These are phyloP conservation scores for Anas platyrhynchos DNA, from an alignment of 2,113 vertebrate genomes.

Conservation along the genomic window DNA sequence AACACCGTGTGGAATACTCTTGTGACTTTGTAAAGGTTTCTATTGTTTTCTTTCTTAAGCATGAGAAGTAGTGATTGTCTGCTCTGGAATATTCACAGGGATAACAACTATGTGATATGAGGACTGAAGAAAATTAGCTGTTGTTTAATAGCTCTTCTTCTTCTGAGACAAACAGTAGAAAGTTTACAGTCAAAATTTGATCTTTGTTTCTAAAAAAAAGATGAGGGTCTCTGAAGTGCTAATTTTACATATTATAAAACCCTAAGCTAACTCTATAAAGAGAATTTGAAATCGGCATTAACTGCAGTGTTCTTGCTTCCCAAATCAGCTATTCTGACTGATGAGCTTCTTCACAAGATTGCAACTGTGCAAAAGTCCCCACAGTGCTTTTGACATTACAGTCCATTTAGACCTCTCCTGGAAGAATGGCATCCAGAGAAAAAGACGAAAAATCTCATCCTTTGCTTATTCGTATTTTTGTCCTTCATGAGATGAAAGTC, in stretches of 20 bases:
- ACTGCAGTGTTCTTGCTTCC: neutral
- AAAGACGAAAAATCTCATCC: neutral
- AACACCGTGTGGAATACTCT: neutral
- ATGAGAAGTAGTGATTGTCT: neutral
- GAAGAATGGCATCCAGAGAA: neutral
- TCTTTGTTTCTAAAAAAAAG: slow-evolving; percentile 21
- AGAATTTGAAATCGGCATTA: slow-evolving; percentile 11
- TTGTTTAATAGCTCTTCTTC: neutral
- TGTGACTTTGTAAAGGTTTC: neutral
- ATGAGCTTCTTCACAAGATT: neutral
- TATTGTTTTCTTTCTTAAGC: neutral
- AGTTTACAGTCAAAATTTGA: slow-evolving; percentile 1
- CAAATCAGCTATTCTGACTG: neutral
- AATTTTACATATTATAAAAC: neutral
- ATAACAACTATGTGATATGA: neutral
- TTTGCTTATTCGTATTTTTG: neutral
- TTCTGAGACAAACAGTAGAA: neutral
- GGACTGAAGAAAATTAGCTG: neutral
- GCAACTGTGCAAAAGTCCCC: neutral
- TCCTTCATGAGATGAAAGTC: neutral
- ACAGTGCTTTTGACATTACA: neutral
- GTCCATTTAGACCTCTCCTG: neutral
- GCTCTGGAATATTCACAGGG: neutral
- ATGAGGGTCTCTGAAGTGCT: slow-evolving; percentile 18
- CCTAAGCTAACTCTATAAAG: neutral